A percentile compares a stretch with the other conserved stretches of the same genome.
These are phyloP conservation scores for Acronicta psi DNA, from an alignment of 2,888 invertebrate species.

Conservation along the genomic window DNA sequence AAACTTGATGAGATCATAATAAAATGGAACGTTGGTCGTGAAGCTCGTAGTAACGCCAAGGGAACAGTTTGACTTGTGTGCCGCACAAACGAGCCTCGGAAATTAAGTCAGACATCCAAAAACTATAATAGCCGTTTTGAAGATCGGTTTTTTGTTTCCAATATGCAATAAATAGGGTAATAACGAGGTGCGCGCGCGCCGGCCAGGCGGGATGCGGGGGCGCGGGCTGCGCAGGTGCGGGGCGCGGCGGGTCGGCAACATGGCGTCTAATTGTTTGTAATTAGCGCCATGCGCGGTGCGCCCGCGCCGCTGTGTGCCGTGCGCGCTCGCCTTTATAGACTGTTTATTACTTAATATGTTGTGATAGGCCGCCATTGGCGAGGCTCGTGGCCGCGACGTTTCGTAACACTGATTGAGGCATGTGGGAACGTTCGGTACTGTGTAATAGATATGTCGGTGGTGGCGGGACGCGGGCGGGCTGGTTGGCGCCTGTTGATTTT, in stretches of 20 bases:
- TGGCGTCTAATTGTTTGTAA: constrained; percentile 84
- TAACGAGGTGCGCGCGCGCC: constrained; percentile 66
- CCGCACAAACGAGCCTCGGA: constrained; percentile 50
- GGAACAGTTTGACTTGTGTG: constrained; percentile 29
- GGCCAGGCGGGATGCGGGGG: constrained; percentile 54
- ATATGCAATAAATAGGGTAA: constrained; percentile 83
- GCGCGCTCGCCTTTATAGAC: constrained; percentile 75
- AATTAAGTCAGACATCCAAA: constrained; percentile 57
- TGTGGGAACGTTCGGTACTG: constrained; percentile 61
- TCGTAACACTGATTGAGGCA: constrained; percentile 63
- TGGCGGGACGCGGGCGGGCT: constrained; percentile 16
- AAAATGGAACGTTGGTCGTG: constrained; percentile 48
- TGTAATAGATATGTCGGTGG: constrained; percentile 37
- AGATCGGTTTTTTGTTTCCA: constrained; percentile 76
- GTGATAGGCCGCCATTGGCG: constrained; percentile 68
- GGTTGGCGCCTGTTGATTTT: constrained; percentile 52
- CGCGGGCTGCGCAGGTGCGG: constrained; percentile 57
- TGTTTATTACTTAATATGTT: constrained; percentile 86
- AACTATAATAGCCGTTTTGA: constrained; percentile 66
- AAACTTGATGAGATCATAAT: constrained; percentile 59
- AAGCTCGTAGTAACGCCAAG: constrained; percentile 22
- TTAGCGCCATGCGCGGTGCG: constrained; percentile 71
- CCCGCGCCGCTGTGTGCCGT: constrained; percentile 45
- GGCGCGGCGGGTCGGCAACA: constrained; percentile 69
- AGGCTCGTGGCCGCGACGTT: constrained; percentile 54